These are phyloP conservation scores for Hiodon alosoides DNA, from an alignment of 2,113 vertebrate species.

Conservation along the genomic window DNA sequence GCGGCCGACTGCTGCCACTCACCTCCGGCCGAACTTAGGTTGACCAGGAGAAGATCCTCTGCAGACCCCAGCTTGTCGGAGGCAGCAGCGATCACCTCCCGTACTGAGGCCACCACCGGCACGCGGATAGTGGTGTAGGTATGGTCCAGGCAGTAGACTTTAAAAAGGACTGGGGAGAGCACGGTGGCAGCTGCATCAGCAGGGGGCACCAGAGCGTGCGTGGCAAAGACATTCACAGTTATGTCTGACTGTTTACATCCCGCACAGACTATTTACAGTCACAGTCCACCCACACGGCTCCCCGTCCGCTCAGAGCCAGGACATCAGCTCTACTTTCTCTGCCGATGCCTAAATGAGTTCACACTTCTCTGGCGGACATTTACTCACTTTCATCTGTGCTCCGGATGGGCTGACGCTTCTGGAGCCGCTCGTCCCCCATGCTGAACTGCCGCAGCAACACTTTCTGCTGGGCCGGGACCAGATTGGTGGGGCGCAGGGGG, in stretches of 20 bases:
- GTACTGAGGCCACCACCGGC: slow-evolving; percentile 75
- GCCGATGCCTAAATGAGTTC: too few species aligned
- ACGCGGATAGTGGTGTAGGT: slow-evolving; percentile 95
- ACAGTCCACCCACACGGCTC: too few species aligned
- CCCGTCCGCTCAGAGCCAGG: too few species aligned
- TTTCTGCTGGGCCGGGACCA: slow-evolving; percentile 68
- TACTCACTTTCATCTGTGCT: slow-evolving; percentile 85
- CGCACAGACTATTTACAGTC: too few species aligned
- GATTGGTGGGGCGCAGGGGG: not conserved
- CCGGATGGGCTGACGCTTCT: slow-evolving; percentile 88
- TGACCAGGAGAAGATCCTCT: slow-evolving; percentile 82
- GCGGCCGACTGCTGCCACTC: slow-evolving; percentile 21
- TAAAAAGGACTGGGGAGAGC: slow-evolving; percentile 77
- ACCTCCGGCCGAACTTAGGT: slow-evolving; percentile 88
- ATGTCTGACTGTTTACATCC: not conserved
- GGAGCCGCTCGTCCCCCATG: slow-evolving; percentile 81
- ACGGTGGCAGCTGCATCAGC: not conserved
- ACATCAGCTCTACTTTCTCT: too few species aligned
- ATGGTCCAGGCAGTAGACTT: slow-evolving; percentile 92
- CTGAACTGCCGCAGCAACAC: slow-evolving; percentile 90
- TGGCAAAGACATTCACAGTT: not conserved
- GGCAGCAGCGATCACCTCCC: slow-evolving; percentile 79
- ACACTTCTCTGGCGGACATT: not conserved
- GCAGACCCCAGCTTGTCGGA: slow-evolving; percentile 84
- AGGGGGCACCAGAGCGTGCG: not conserved